phyloP scores from a whole-genome alignment of 2,113 vertebrate species.

The Xiphorhynchus elegans region DNA sequence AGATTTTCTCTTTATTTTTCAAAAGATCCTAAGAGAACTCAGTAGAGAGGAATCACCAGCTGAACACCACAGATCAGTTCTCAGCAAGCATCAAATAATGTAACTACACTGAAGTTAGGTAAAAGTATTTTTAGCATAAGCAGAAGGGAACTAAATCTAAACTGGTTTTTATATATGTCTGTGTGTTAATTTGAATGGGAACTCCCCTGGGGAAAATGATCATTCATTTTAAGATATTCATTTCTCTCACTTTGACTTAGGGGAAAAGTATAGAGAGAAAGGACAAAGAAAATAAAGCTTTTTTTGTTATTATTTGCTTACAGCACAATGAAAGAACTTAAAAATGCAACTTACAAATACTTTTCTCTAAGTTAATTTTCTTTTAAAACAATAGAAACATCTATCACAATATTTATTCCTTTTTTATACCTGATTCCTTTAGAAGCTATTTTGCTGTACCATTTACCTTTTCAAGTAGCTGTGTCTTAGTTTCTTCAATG shows the following conservation, averaged over 20 bases:
- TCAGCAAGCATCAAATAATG: neutral
- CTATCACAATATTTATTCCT: neutral
- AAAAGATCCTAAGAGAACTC: neutral
- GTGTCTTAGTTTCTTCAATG: neutral
- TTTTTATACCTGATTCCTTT: neutral
- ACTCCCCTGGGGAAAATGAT: neutral
- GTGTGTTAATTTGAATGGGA: conserved; percentile 15
- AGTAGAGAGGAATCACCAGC: neutral
- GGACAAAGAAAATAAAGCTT: neutral
- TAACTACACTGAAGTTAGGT: neutral
- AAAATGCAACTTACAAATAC: neutral
- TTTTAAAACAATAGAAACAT: neutral
- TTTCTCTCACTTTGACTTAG: neutral
- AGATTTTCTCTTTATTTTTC: neutral
- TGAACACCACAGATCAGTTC: neutral
- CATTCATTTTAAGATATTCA: neutral
- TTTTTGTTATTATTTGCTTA: neutral
- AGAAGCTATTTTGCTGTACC: neutral
- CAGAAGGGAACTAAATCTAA: neutral
- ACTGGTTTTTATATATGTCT: neutral
- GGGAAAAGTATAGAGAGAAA: neutral
- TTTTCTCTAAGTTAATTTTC: neutral
- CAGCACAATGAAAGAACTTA: neutral
- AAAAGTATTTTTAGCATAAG: neutral
- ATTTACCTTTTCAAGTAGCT: neutral